phyloP scores from a whole-genome alignment of 2,113 vertebrate species.

The Spilogale gracilis region DNA sequence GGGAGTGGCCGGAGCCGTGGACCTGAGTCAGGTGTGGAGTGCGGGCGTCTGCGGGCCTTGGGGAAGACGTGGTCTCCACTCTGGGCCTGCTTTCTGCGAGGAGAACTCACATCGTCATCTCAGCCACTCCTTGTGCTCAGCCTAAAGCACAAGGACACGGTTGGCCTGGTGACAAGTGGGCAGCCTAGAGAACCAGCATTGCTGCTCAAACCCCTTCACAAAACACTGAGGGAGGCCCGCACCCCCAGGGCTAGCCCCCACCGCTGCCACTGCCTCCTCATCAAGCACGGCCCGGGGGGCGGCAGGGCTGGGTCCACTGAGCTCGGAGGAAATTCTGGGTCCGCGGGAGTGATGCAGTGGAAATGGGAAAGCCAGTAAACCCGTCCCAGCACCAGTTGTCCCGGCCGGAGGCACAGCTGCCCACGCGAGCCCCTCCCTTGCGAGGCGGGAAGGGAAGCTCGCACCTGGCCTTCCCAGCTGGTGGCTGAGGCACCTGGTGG shows the following conservation, averaged over 20 bases:
- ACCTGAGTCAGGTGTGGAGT: too few relatives aligned
- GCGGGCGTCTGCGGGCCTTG: not conserved
- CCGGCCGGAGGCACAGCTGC: accelerated
- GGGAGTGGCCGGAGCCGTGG: not conserved
- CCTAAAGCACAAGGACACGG: too few relatives aligned
- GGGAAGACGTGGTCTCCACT: not conserved
- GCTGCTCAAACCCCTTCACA: not conserved
- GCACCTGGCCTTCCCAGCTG: not conserved
- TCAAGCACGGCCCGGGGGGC: not conserved
- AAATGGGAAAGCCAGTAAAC: not conserved
- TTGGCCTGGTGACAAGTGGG: not conserved
- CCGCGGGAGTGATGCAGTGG: not conserved
- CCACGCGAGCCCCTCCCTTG: not conserved
- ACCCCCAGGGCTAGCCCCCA: accelerated
- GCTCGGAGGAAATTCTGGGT: not conserved
- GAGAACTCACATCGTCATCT: not conserved
- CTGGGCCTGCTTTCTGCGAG: not conserved
- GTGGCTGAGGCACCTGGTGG: not conserved
- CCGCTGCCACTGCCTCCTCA: not conserved
- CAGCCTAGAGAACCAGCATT: accelerated
- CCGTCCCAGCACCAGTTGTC: not conserved
- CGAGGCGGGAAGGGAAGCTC: not conserved
- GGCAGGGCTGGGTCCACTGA: not conserved
- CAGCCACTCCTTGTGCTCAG: not conserved
- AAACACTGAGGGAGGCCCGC: not conserved